Conservation (phyloP, 2,797 vertebrate genomes). For the Hypotaenidia philippensis region DNA sequence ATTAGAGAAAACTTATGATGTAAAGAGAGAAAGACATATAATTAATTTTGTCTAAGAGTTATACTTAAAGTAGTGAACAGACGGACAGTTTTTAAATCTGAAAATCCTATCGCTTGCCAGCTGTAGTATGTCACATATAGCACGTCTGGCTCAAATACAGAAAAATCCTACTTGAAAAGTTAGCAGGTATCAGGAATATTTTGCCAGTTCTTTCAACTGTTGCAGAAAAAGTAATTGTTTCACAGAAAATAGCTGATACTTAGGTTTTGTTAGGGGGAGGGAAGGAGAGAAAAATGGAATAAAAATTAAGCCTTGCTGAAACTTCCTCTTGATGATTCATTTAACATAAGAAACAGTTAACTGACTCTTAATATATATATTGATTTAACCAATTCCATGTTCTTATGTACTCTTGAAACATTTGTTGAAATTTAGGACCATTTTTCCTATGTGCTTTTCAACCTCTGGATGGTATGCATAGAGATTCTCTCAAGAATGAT, state of each 20-base stretch:
- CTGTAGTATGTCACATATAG: neutral
- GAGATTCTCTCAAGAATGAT: neutral
- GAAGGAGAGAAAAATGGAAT: neutral
- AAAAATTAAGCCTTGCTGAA: neutral
- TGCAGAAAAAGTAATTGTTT: neutral
- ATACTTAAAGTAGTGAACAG: slow-evolving; percentile 37
- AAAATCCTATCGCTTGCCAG: slow-evolving; percentile 44
- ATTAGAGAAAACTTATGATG: neutral
- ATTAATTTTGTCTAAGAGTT: slow-evolving; percentile 56
- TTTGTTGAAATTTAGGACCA: neutral
- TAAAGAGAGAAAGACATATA: neutral
- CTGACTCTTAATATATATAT: neutral
- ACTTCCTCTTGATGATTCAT: neutral
- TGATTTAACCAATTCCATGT: neutral
- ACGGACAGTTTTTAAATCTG: slow-evolving; percentile 36
- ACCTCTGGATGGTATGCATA: too few species aligned
- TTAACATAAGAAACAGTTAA: neutral
- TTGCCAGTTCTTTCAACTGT: neutral
- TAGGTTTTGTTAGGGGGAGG: neutral
- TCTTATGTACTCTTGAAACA: neutral
- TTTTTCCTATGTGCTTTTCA: neutral
- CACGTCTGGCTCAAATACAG: neutral
- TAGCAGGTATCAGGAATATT: neutral
- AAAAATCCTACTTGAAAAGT: neutral
- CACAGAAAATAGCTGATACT: neutral